These are phyloP conservation scores for Drosophila melanica DNA, from an alignment of 1,140 invertebrate genomes.

Conservation along the genomic window DNA sequence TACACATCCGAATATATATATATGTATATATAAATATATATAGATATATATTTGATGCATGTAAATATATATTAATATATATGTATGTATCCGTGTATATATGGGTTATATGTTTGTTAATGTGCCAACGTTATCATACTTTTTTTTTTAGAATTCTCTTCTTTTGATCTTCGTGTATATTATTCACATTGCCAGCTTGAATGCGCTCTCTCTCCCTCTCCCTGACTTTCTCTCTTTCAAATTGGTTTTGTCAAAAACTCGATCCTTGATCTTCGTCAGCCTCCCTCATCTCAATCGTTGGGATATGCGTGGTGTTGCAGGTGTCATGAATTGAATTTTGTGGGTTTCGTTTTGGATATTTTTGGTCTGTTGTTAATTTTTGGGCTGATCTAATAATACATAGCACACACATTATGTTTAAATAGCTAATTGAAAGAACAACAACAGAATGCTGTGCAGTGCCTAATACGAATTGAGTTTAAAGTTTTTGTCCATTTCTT, in stretches of 20 bases:
- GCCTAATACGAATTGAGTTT: conserved; percentile 35
- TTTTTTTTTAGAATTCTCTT: conserved; percentile 6
- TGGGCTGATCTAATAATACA: conserved; percentile 4
- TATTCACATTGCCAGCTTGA: neutral
- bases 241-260: neutral
- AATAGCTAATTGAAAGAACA: conserved; percentile 46
- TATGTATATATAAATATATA: conserved; percentile 20
- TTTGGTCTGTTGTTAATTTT: conserved; percentile 38
- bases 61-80: conserved; percentile 22
- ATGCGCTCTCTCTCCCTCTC: neutral
- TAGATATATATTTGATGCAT: neutral
- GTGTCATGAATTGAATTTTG: conserved; percentile 53
- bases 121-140: conserved; percentile 22
- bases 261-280: conserved; percentile 5
- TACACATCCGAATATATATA: conserved; percentile 44
- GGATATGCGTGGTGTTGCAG: conserved; percentile 77
- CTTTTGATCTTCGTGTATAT: conserved; percentile 9
- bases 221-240: neutral
- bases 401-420: conserved; percentile 12
- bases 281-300: conserved; percentile 62
- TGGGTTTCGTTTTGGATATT: conserved; percentile 39
- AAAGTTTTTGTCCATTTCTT: conserved; percentile 4
- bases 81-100: conserved; percentile 52
- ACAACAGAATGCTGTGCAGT: conserved; percentile 63
- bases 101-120: conserved; percentile 37